Evolutionary conservation across 2,888 invertebrate genomes (phyloP), one percentile per base, ranked within the genome.

Genomic region (Pterostichus madidus): DNA sequence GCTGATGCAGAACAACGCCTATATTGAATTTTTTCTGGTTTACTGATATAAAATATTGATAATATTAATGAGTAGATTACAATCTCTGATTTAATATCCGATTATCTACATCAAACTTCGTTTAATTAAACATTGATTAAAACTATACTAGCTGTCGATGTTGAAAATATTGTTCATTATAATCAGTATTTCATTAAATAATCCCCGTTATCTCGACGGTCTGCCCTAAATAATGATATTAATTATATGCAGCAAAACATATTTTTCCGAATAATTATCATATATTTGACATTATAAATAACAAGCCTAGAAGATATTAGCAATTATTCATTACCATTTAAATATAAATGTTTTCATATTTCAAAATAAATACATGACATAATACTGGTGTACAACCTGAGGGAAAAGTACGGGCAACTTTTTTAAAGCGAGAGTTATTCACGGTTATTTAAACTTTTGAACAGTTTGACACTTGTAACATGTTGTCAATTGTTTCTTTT

Each of bases 71-170:
- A 4, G 68, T 17, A 44, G 68, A 71, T 71, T 44, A 71, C 11
- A 44, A 46, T 71, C 17, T 71, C 68, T 71, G 17, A 44, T 71
- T 71, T 71, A 71, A 71, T 71, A 17, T 71, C 44, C 68, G 68
- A 71, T 71, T 44, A 71, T 71, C 68, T 71, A 75, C 75, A 75
- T 52, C 52, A 75, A 52, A 52, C 75, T 75, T 52, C 31, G 49
- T 52, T 75, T 75, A 75, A 75, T 75, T 75, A 75, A 49, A 75
- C 75, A 75, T 75, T 71, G 68, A 71, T 71, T 71, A 44, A 39
- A 71, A 71, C 68, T 71, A 71, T 39, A 71, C 39, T 71, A 71
- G 17, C 44, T 71, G 68, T 44, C 44, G 17, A 44, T 44, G 39
- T 71, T 44, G 68, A 71, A 71, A 44, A 71, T 71, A 71, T 71